Conservation (phyloP, 1,140 invertebrate genomes). For the Megathymus violae region DNA sequence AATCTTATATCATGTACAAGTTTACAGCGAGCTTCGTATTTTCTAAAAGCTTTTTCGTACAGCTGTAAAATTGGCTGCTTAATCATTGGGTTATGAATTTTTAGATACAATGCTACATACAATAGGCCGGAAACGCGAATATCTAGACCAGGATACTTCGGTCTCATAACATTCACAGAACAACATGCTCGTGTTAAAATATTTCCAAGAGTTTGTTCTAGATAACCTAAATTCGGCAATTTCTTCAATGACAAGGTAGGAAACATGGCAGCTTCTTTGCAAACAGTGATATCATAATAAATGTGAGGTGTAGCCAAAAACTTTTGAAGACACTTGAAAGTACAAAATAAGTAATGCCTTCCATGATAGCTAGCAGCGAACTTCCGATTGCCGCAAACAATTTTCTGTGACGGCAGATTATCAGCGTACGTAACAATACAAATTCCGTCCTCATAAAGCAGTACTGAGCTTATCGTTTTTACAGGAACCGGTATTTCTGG, state of each 20-base stretch:
- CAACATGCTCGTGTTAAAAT: conserved; percentile 81
- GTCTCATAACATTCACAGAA: conserved; percentile 76
- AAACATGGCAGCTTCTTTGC: conserved; percentile 64
- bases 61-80: conserved; percentile 43
- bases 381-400: conserved; percentile 69
- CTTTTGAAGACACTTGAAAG: conserved; percentile 70
- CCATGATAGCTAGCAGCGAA: conserved; percentile 74
- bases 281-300: conserved; percentile 76
- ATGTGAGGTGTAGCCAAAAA: conserved; percentile 77
- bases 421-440: conserved; percentile 85
- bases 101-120: conserved; percentile 83
- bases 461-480: conserved; percentile 58
- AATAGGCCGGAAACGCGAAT: conserved; percentile 78
- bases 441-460: conserved; percentile 79
- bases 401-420: conserved; percentile 71
- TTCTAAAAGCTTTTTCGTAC: conserved; percentile 66
- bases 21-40: conserved; percentile 69
- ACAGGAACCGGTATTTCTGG: conserved; percentile 79
- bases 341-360: conserved; percentile 84
- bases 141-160: conserved; percentile 84
- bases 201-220: conserved; percentile 84
- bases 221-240: conserved; percentile 83
- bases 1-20: conserved; percentile 67
- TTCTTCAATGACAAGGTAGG: conserved; percentile 67
- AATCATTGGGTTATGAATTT: conserved; percentile 76